Evolutionary conservation across 2,113 vertebrate species (phyloP).

Genomic region (Nibea coibor): DNA sequence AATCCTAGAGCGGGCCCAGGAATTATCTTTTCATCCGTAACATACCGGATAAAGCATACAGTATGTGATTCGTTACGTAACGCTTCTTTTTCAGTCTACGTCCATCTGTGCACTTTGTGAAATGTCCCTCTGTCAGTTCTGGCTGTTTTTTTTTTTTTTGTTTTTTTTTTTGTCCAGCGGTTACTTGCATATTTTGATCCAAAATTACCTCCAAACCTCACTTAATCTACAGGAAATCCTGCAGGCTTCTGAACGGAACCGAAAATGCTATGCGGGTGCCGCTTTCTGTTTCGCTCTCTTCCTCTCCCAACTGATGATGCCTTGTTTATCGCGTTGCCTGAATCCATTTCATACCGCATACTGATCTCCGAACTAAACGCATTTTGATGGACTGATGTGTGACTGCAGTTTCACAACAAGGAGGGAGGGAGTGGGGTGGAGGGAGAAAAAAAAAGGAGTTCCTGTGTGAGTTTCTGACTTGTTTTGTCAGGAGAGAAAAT

Average conservation of each 20-base stretch:
- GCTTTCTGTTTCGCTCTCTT: constrained; percentile 26
- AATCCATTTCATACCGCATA: constrained; percentile 39
- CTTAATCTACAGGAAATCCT: constrained; percentile 43
- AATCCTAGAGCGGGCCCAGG: constrained; percentile 43
- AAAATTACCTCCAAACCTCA: constrained; percentile 12
- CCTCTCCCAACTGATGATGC: constrained; percentile 33
- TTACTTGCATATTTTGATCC: neutral
- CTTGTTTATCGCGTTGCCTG: constrained; percentile 23
- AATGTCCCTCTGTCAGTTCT: constrained; percentile 35
- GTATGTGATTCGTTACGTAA: constrained; percentile 68
- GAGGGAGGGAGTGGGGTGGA: too few species aligned
- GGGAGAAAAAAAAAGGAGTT: neutral
- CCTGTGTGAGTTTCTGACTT: constrained; percentile 35
- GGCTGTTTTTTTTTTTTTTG: neutral
- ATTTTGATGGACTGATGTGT: constrained; percentile 31
- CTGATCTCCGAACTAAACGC: constrained; percentile 40
- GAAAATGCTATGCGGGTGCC: constrained; percentile 30
- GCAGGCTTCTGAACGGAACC: constrained; percentile 41
- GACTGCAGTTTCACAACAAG: constrained; percentile 26
- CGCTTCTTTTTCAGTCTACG: constrained; percentile 50
- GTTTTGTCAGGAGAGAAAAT: constrained; percentile 46
- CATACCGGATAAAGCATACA: constrained; percentile 57
- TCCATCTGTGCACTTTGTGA: constrained; percentile 63
- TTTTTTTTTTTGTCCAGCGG: too few species aligned
- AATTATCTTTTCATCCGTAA: constrained; percentile 61